Evolutionary conservation across 2,113 vertebrate genomes (phyloP).

Genomic region (Channa maculata): DNA sequence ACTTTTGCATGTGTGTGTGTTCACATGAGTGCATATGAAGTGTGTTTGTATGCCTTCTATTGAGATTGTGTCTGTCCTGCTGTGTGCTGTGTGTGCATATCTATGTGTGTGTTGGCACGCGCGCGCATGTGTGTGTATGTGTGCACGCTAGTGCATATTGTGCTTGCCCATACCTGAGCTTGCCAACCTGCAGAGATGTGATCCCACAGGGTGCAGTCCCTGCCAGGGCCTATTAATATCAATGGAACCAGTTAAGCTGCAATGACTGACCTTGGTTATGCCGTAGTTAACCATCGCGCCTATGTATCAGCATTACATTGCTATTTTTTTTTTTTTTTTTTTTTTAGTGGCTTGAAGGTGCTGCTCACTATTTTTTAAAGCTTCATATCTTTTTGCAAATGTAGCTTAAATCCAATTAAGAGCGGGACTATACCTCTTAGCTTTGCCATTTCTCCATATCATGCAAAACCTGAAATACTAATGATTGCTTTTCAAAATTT

Average conservation of each 20-base stretch:
- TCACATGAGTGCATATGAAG: no score
- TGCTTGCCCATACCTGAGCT: conserved; percentile 52
- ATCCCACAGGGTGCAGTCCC: conserved; percentile 57
- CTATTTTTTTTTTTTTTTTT: not conserved
- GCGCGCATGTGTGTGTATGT: not conserved
- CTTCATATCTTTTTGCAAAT: not conserved
- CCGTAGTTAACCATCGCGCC: conserved; percentile 40
- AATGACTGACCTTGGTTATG: conserved; percentile 62
- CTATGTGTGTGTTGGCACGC: not conserved
- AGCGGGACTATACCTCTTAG: not conserved
- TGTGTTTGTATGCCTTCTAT: not conserved
- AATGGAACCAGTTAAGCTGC: conserved; percentile 59
- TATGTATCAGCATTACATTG: not conserved
- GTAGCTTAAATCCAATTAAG: not conserved
- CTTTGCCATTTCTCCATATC: not conserved
- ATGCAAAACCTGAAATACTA: not conserved
- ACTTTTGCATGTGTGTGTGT: not conserved
- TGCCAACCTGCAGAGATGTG: conserved; percentile 66
- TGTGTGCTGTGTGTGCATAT: conserved; percentile 1
- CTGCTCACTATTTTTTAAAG: not conserved
- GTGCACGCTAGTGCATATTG: conserved; percentile 36
- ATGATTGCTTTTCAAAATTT: conserved; percentile 2
- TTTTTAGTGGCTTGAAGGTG: not conserved
- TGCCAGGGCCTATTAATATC: conserved; percentile 70
- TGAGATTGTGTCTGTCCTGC: not conserved